phyloP scores from a whole-genome alignment of 2,113 vertebrate genomes.

The Corydoras maculifer region DNA sequence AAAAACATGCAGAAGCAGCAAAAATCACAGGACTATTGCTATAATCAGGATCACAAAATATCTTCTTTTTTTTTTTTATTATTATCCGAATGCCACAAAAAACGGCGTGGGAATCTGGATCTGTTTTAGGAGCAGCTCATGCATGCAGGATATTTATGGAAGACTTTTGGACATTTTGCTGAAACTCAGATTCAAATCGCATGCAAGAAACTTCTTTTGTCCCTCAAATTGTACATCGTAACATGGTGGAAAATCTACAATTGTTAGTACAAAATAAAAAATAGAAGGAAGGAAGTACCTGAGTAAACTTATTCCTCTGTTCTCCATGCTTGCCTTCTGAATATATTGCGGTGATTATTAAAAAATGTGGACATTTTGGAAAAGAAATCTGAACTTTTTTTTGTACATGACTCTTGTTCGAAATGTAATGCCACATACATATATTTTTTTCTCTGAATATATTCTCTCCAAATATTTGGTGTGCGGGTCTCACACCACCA shows the following conservation, averaged over 20 bases:
- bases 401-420: neutral
- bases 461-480: neutral
- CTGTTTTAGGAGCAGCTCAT: neutral
- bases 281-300: conserved; percentile 36
- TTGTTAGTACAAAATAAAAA: conserved; percentile 28
- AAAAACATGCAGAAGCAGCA: conserved; percentile 30
- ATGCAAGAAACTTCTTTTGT: conserved; percentile 28
- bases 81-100: neutral
- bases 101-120: conserved; percentile 4
- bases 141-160: conserved; percentile 15
- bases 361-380: conserved; percentile 26
- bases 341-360: conserved; percentile 17
- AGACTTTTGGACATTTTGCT: neutral
- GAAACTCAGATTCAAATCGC: neutral
- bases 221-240: conserved; percentile 9
- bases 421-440: too few relatives aligned
- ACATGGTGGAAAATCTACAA: conserved; percentile 7
- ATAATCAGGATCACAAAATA: conserved; percentile 13
- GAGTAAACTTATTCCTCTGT: conserved; percentile 36
- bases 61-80: neutral
- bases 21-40: conserved; percentile 1
- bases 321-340: conserved; percentile 23
- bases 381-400: conserved; percentile 23
- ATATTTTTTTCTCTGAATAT: conserved; percentile 17
- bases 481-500: too few relatives aligned